These are phyloP conservation scores for Paracanthobrama guichenoti DNA, from an alignment of 2,113 vertebrate genomes.

Conservation along the genomic window DNA sequence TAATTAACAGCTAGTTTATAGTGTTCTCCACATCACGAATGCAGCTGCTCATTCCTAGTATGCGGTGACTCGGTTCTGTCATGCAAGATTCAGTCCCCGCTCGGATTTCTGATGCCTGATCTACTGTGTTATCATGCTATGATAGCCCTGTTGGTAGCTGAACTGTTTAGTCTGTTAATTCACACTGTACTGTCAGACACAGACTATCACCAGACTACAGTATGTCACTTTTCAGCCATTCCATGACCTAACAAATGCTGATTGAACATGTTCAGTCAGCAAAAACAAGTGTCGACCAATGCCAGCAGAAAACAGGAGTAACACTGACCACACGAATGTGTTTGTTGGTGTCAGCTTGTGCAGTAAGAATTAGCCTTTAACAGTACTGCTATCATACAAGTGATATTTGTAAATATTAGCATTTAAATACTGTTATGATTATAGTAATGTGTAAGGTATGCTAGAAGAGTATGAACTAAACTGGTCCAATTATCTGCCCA, in stretches of 20 bases:
- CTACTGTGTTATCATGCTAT: background rate
- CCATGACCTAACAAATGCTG: background rate
- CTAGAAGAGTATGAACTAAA: background rate
- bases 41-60: background rate
- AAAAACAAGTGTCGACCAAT: background rate
- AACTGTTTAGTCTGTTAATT: background rate
- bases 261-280: background rate
- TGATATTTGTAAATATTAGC: background rate
- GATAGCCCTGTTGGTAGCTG: background rate
- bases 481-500: too few relatives aligned
- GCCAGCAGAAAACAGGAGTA: background rate
- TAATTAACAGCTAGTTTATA: slow-evolving; percentile 10
- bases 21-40: slow-evolving; percentile 5
- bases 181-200: background rate
- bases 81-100: background rate
- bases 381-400: background rate
- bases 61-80: background rate
- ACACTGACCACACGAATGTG: background rate
- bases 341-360: background rate
- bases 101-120: background rate
- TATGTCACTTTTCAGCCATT: background rate
- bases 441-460: background rate
- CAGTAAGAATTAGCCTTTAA: background rate
- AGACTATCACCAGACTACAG: background rate
- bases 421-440: background rate